A percentile compares a stretch with the other conserved stretches of the same genome.
Evolutionary conservation across 2,113 vertebrate genomes (phyloP).

Genomic region (Xerus inauris): DNA sequence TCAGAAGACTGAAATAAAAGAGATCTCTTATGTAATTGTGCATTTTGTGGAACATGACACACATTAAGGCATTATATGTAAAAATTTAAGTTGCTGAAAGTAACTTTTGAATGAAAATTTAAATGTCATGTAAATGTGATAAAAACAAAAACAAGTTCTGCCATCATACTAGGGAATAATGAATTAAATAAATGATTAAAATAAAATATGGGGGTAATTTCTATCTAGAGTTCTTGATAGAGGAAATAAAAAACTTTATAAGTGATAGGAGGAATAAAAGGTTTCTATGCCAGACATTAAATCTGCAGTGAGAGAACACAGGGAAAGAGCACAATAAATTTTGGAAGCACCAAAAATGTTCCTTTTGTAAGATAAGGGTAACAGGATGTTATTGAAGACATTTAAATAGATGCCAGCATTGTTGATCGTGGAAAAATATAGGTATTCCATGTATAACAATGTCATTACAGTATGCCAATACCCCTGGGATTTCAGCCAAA

Average conservation of each 20-base stretch:
- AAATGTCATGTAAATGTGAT: not conserved
- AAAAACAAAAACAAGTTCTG: not conserved
- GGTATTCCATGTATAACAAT: not conserved
- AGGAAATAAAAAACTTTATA: not conserved
- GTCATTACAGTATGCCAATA: conserved; percentile 37
- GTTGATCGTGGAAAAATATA: conserved; percentile 61
- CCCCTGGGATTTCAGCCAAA: conserved; percentile 57
- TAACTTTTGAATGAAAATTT: not conserved
- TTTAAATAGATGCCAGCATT: conserved; percentile 36
- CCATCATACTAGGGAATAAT: not conserved
- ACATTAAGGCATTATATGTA: not conserved
- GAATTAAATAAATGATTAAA: not conserved
- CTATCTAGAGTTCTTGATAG: not conserved
- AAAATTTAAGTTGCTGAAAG: not conserved
- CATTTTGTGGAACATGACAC: not conserved
- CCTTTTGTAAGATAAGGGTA: not conserved
- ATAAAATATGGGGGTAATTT: not conserved
- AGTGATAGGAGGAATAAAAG: not conserved
- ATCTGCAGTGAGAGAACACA: not conserved
- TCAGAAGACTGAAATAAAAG: not conserved
- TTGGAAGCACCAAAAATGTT: not conserved
- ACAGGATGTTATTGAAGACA: not conserved
- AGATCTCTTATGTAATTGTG: not conserved
- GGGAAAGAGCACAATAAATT: not conserved
- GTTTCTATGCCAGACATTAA: not conserved